Percentiles rank a stretch among this genome's conserved stretches.
Evolutionary conservation across 1,140 invertebrate genomes (phyloP).

Genomic region (Acyrthosiphon pisum): DNA sequence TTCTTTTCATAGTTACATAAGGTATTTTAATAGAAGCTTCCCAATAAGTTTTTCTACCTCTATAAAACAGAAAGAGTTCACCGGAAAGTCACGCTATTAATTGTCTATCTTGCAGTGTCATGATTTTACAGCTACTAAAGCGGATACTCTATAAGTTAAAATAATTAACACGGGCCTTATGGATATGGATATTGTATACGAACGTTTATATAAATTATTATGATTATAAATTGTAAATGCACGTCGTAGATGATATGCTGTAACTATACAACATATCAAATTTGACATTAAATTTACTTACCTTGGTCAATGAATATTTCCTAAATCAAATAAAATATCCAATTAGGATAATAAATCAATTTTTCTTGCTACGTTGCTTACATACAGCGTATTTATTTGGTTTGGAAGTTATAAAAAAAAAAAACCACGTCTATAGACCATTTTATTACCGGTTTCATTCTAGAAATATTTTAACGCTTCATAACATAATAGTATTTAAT

Average conservation of each 20-base stretch:
- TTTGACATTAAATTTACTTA: neutral
- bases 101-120: no score
- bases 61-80: no score
- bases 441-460: neutral
- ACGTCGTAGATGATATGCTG: neutral
- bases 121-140: no score
- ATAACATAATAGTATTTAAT: no score
- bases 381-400: neutral
- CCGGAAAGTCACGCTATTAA: no score
- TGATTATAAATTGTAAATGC: neutral
- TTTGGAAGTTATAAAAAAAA: neutral
- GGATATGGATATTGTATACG: neutral
- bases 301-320: neutral
- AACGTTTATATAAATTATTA: neutral
- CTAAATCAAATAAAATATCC: neutral
- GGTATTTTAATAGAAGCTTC: no score
- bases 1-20: no score
- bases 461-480: neutral
- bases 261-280: neutral
- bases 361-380: neutral
- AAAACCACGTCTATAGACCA: neutral
- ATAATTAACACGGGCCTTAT: neutral
- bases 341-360: neutral
- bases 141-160: neutral
- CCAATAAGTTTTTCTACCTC: no score